Conservation (phyloP, 2,888 invertebrate species). For the Tromatobia lineatoria region DNA sequence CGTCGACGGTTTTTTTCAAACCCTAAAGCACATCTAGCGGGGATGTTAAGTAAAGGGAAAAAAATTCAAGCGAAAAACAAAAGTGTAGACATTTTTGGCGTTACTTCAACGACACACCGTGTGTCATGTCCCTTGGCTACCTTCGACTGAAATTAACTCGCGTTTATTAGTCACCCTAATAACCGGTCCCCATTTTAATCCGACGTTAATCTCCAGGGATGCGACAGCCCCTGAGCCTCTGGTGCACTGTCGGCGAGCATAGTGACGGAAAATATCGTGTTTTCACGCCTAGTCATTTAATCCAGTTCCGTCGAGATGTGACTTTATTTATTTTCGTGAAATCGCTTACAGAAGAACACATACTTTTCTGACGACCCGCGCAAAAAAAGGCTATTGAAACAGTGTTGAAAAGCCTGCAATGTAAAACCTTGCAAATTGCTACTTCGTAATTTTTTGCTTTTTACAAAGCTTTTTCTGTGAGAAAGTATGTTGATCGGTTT, state of each 20-base stretch:
- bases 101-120: constrained; percentile 29
- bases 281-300: constrained; percentile 63
- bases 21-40: constrained; percentile 21
- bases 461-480: too few relatives aligned
- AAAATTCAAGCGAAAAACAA: constrained; percentile 38
- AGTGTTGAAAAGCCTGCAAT: too few relatives aligned
- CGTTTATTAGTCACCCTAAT: constrained; percentile 82
- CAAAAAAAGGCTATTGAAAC: too few relatives aligned
- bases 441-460: too few relatives aligned
- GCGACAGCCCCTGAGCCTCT: constrained; percentile 59
- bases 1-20: neutral
- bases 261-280: constrained; percentile 61
- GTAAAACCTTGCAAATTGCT: too few relatives aligned
- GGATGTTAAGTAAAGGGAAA: constrained; percentile 14
- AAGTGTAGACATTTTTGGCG: constrained; percentile 50
- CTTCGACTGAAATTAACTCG: constrained; percentile 79
- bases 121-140: constrained; percentile 50
- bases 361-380: constrained; percentile 10
- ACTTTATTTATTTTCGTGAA: constrained; percentile 51
- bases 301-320: constrained; percentile 60
- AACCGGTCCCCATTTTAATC: constrained; percentile 81
- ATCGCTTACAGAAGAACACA: constrained; percentile 49
- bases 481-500: too few relatives aligned
- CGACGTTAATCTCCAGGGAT: constrained; percentile 81
- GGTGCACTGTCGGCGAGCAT: constrained; percentile 45